phyloP scores from a whole-genome alignment of 2,113 vertebrate species.

The Chionomys nivalis region DNA sequence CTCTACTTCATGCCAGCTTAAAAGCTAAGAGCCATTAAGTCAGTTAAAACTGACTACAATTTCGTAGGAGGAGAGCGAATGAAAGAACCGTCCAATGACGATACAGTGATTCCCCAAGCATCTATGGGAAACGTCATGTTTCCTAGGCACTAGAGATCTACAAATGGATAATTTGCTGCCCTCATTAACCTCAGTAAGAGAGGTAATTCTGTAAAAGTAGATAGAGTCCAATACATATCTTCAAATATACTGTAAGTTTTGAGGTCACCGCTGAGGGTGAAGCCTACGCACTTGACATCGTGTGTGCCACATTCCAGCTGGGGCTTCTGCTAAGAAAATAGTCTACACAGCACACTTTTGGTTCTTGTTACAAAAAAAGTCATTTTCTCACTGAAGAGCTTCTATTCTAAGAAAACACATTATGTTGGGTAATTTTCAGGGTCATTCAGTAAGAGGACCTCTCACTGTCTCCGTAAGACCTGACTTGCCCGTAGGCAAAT shows the following conservation, averaged over 20 bases:
- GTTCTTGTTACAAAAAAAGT: constrained; percentile 18
- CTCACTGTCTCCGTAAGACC: background rate
- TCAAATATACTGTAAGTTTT: constrained; percentile 9
- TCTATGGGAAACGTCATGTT: constrained; percentile 16
- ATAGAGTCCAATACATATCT: constrained; percentile 19
- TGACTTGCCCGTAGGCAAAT: background rate
- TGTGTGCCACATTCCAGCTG: background rate
- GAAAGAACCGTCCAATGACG: constrained; percentile 18
- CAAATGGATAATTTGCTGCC: background rate
- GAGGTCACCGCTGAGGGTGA: constrained; percentile 3
- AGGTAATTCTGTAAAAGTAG: constrained; percentile 15
- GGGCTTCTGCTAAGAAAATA: background rate
- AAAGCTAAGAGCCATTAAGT: background rate
- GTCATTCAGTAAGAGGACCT: background rate
- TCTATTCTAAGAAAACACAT: background rate
- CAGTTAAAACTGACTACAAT: constrained; percentile 19
- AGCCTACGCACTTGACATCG: background rate
- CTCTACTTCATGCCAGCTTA: background rate
- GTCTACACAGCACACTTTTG: constrained; percentile 23
- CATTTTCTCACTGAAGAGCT: constrained; percentile 38
- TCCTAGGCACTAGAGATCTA: background rate
- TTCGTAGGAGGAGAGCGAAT: background rate
- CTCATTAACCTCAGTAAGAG: background rate
- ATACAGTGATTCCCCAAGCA: constrained; percentile 21
- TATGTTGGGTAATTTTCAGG: background rate